These are phyloP conservation scores for Tineola bisselliella DNA, from an alignment of 2,888 invertebrate genomes.

Conservation along the genomic window DNA sequence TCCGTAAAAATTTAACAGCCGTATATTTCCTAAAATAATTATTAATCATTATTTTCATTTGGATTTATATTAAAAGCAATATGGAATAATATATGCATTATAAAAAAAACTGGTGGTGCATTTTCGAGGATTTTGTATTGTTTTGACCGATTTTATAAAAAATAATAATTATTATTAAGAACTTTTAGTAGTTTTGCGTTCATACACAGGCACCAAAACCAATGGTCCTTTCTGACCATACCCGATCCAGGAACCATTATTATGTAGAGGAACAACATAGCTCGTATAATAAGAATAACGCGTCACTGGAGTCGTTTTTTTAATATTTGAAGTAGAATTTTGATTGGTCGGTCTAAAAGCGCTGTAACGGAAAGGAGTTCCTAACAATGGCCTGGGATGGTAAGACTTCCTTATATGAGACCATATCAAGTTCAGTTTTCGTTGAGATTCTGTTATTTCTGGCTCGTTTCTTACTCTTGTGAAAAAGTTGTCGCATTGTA, in stretches of 20 bases:
- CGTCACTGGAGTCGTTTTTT: not conserved
- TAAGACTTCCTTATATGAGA: not conserved
- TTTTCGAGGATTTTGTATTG: too few species aligned
- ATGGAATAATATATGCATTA: too few species aligned
- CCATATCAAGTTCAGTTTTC: not conserved
- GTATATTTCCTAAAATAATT: too few species aligned
- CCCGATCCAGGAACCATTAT: too few species aligned
- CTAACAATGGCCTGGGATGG: not conserved
- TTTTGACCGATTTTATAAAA: too few species aligned
- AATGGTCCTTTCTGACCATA: not conserved
- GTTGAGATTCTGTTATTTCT: not conserved
- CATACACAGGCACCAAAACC: constrained; percentile 4
- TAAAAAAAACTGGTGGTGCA: too few species aligned
- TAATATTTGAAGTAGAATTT: not conserved
- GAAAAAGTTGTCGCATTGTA: constrained; percentile 36
- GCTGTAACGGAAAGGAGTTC: not conserved
- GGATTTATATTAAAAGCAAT: too few species aligned
- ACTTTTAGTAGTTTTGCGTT: not conserved
- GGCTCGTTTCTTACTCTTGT: not conserved
- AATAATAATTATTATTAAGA: not conserved
- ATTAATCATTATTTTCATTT: too few species aligned
- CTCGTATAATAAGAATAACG: not conserved
- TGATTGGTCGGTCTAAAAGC: not conserved
- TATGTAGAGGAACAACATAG: not conserved
- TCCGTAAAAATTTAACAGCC: too few species aligned